phyloP scores from a whole-genome alignment of 1,140 invertebrate species.

The Dryas iulia region DNA sequence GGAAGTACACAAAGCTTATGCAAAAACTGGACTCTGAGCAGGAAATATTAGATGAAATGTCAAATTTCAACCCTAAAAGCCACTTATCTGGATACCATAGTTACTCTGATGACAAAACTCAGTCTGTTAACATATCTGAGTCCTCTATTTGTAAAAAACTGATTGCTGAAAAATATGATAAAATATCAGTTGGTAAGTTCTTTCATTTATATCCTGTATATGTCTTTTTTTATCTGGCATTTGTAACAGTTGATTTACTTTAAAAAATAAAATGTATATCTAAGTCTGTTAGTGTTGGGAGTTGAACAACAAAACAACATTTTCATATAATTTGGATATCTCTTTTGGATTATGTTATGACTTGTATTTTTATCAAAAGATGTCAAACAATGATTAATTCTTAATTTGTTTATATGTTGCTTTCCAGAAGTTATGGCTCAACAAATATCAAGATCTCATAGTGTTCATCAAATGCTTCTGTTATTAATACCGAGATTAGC shows the following conservation, averaged over 20 bases:
- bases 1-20: constrained; percentile 87
- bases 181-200: constrained; percentile 84
- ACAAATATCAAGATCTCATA: constrained; percentile 86
- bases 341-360: no score
- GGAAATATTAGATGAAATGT: constrained; percentile 78
- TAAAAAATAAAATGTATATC: no score
- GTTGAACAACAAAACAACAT: no score
- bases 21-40: constrained; percentile 76
- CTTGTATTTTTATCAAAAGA: no score
- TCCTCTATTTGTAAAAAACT: constrained; percentile 92
- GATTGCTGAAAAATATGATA: constrained; percentile 91
- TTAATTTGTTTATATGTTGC: background rate
- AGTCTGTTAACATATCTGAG: constrained; percentile 83
- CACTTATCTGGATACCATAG: constrained; percentile 83
- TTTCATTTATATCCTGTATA: no score
- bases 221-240: no score
- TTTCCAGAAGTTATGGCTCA: constrained; percentile 88
- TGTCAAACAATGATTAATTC: background rate
- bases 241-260: no score
- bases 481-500: constrained; percentile 94
- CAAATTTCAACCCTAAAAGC: constrained; percentile 77
- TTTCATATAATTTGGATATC: no score
- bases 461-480: constrained; percentile 94
- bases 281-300: no score
- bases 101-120: constrained; percentile 81